A percentile compares a stretch with the other conserved stretches of the same genome.
phyloP scores from a whole-genome alignment of 2,888 invertebrate genomes.

The Acrocera orbiculus region DNA sequence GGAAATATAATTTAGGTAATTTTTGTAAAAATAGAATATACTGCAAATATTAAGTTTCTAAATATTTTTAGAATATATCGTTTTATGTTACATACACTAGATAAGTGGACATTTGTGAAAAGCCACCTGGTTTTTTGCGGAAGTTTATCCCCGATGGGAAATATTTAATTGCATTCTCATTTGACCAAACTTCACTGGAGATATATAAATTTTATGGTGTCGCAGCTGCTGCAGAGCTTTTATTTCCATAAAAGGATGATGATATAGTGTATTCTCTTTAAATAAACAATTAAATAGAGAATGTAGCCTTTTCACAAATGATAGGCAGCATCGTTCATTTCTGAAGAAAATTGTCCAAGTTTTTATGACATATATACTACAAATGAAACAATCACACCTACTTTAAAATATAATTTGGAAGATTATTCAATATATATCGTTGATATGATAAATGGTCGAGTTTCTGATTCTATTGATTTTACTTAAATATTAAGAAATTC shows the following conservation, averaged over 20 bases:
- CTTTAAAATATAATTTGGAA: slow-evolving; percentile 68
- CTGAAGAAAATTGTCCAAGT: slow-evolving; percentile 67
- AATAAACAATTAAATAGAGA: slow-evolving; percentile 67
- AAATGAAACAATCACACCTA: slow-evolving; percentile 84
- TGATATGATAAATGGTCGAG: slow-evolving; percentile 58
- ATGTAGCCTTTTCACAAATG: slow-evolving; percentile 86
- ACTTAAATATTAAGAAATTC: too few relatives aligned
- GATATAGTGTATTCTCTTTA: slow-evolving; percentile 22
- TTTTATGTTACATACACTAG: too few relatives aligned
- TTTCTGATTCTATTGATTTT: slow-evolving; percentile 68
- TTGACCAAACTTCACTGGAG: slow-evolving; percentile 79
- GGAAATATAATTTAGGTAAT: too few relatives aligned
- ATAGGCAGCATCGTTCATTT: slow-evolving; percentile 76
- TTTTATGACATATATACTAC: slow-evolving; percentile 74
- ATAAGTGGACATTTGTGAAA: too few relatives aligned
- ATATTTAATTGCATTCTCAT: slow-evolving; percentile 32
- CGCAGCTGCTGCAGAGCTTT: slow-evolving; percentile 51
- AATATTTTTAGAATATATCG: too few relatives aligned
- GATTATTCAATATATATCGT: slow-evolving; percentile 81
- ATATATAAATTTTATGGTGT: slow-evolving; percentile 78
- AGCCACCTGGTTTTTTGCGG: slow-evolving; percentile 74
- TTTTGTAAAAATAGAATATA: too few relatives aligned
- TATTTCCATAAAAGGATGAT: slow-evolving; percentile 46
- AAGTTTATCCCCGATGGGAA: slow-evolving; percentile 7
- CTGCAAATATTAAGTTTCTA: too few relatives aligned